Evolutionary conservation across 2,888 invertebrate species (phyloP), one percentile per base, ranked within the genome.

Genomic region (Hydriomena furcata): DNA sequence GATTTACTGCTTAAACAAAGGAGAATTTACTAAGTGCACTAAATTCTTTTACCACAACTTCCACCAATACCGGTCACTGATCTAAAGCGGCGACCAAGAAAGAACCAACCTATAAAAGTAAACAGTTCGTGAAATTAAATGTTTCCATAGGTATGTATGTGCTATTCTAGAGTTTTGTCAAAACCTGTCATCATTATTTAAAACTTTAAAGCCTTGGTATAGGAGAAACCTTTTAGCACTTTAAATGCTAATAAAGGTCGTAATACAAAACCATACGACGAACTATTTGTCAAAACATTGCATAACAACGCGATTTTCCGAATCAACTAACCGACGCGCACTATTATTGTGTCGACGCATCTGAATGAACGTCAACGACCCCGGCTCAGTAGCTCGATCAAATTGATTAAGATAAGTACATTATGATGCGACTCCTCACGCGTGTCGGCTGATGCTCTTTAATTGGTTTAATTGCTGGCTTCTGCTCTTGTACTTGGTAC

Each of bases 321-420:
- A 30, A 31, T 44, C 13, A 34, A 31, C 4, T 24, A 52, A 37
- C 20, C 6, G 7, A 34, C 28, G 36, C 36, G 20, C 27, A 10
- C 30, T 46, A 40, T 40, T 52, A 44, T 41, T 50, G 27, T 54
- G 54, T 54, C 27, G 38, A 52, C 36, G 51, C 40, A 55, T 46
- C 36, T 28, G 6, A 36, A 51, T 31, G 63, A 45, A 65, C 69
- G 79, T 71, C 73, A 75, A 72, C 72, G 85, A 85, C 82, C 87
- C 59, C 60, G 42, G 67, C 66, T 70, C 68, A 75, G 74, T 73
- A 70, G 72, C 72, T 68, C 70, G 79, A 84, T 77, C 81, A 76
- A 83, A 82, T 84, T 84, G 83, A 87, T 85, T 81, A 79, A 79
- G 70, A 69, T 77, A n/a, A n/a, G n/a, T n/a, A 77, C 83, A 80